Evolutionary conservation across 2,888 invertebrate genomes (phyloP).

Genomic region (Caenorhabditis panamensis): DNA sequence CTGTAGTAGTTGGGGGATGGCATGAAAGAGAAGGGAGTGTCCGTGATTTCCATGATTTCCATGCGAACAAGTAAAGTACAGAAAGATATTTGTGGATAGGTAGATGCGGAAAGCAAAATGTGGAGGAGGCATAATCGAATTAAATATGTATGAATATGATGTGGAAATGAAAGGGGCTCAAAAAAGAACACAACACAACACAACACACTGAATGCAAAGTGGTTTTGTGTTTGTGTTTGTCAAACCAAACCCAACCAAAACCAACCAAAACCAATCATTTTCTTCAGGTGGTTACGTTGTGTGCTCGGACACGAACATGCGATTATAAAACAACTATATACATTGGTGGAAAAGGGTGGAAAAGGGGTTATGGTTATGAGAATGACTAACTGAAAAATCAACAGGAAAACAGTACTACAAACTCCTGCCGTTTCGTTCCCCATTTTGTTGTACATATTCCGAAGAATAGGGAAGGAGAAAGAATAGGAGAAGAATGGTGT

Average conservation of each 20-base stretch:
- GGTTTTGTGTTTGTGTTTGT: slow-evolving; percentile 12
- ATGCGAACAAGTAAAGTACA: neutral
- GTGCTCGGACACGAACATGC: slow-evolving; percentile 25
- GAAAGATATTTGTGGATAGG: neutral
- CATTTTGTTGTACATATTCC: neutral
- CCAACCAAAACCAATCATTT: slow-evolving; percentile 11
- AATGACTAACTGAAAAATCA: neutral
- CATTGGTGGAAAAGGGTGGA: neutral
- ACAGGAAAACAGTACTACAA: neutral
- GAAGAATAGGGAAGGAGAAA: too few relatives aligned
- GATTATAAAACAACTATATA: slow-evolving; percentile 32
- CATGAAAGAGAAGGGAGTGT: slow-evolving; percentile 50
- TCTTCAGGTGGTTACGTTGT: slow-evolving; percentile 12
- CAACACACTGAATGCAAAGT: slow-evolving; percentile 20
- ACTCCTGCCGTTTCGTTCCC: neutral
- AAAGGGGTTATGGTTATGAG: neutral
- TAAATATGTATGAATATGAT: neutral
- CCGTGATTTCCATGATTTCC: neutral
- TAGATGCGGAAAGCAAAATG: neutral
- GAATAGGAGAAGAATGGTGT: slow-evolving; percentile 22
- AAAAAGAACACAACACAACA: slow-evolving; percentile 20
- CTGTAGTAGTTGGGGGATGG: slow-evolving; percentile 43
- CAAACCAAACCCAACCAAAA: slow-evolving; percentile 2
- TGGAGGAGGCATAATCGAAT: slow-evolving; percentile 23
- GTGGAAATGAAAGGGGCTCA: neutral